phyloP scores from a whole-genome alignment of 2,888 invertebrate species.

The Oscheius sp. region DNA sequence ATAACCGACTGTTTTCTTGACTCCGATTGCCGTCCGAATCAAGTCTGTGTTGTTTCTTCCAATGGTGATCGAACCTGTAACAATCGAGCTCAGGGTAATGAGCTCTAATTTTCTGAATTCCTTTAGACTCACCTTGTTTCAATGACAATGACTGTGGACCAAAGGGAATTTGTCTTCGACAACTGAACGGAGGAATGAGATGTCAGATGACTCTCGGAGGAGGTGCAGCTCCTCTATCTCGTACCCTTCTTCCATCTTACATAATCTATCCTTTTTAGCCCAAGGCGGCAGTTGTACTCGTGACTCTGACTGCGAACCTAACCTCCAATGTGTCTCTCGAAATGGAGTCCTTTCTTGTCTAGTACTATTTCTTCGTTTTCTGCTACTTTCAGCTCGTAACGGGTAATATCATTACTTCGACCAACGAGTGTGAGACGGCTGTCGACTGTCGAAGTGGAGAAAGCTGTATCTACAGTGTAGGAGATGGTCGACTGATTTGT shows the following conservation, averaged over 20 bases:
- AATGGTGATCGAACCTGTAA: conserved; percentile 5
- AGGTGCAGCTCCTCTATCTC: not conserved
- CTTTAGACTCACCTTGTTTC: not conserved
- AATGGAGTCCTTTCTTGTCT: conserved; percentile 43
- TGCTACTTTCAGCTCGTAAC: not conserved
- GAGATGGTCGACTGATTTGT: conserved; percentile 5
- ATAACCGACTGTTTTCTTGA: conserved; percentile 7
- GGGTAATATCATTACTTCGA: not conserved
- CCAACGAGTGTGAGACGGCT: not conserved
- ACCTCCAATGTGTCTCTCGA: conserved; percentile 36
- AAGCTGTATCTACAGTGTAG: conserved; percentile 17
- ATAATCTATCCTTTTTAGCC: not conserved
- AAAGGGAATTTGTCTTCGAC: not conserved
- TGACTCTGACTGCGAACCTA: conserved; percentile 39
- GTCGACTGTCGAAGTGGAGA: conserved; percentile 9
- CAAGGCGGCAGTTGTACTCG: conserved; percentile 34
- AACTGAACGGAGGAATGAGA: not conserved
- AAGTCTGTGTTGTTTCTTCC: conserved; percentile 16
- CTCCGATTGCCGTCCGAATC: not conserved
- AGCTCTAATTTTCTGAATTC: not conserved
- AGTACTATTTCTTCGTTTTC: not conserved
- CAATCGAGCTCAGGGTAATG: not conserved
- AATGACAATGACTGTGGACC: conserved; percentile 21
- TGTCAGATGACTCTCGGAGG: conserved; percentile 6
- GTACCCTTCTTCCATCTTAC: conserved; percentile 2